phyloP scores from a whole-genome alignment of 2,113 vertebrate genomes.

The Rhinichthys klamathensis region DNA sequence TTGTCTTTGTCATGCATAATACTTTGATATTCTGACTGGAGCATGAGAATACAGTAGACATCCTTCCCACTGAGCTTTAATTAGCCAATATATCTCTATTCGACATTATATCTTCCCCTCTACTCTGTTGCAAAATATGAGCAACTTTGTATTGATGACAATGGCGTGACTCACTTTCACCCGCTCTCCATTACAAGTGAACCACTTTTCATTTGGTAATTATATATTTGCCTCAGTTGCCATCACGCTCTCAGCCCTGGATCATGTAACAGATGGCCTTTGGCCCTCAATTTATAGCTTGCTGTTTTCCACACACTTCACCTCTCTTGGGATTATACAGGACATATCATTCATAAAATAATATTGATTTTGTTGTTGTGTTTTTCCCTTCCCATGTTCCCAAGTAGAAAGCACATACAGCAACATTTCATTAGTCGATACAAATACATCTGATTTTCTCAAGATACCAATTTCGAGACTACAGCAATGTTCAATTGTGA shows the following conservation, averaged over 20 bases:
- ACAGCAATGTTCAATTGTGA: too few species aligned
- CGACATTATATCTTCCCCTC: background rate
- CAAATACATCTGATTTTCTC: background rate
- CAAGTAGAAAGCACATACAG: background rate
- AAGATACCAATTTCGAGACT: too few species aligned
- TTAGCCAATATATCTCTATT: constrained; percentile 33
- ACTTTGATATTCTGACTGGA: constrained; percentile 15
- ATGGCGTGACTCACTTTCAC: background rate
- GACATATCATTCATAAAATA: constrained; percentile 21
- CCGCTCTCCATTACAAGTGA: constrained; percentile 1
- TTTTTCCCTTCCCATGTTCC: background rate
- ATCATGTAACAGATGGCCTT: constrained; percentile 26
- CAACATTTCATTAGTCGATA: background rate
- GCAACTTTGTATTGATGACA: background rate
- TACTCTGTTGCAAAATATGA: background rate
- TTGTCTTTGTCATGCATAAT: background rate
- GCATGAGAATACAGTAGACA: background rate
- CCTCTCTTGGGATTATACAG: constrained; percentile 35
- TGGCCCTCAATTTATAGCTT: constrained; percentile 33
- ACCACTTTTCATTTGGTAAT: constrained; percentile 18
- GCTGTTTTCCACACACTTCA: constrained; percentile 40
- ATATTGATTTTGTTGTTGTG: constrained; percentile 28
- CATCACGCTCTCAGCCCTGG: constrained; percentile 10
- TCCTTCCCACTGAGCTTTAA: constrained; percentile 36
- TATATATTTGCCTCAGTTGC: constrained; percentile 9